These are phyloP conservation scores for Montipora efflorescens DNA, from an alignment of 64 coral and sea anemone species.

Conservation along the genomic window DNA sequence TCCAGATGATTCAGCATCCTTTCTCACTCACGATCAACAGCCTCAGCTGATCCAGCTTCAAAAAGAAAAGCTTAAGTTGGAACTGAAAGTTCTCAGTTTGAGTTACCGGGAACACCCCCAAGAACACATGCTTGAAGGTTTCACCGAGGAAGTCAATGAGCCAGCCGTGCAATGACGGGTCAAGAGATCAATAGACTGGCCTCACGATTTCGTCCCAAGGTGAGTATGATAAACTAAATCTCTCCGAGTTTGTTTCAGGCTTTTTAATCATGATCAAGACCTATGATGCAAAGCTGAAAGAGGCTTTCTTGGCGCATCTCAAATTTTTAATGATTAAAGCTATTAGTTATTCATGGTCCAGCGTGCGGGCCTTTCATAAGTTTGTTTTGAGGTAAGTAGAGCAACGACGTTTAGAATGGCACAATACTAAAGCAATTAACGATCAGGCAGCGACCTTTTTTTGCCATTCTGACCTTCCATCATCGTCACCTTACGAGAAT, in stretches of 20 bases:
- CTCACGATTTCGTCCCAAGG: slow-evolving; percentile 10
- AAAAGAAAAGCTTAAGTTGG: neutral
- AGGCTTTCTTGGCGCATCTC: neutral
- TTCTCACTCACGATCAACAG: neutral
- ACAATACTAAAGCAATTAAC: neutral
- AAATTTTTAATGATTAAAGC: neutral
- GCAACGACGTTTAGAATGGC: neutral
- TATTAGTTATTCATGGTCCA: slow-evolving; percentile 8
- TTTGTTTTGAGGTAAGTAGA: neutral
- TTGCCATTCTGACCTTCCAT: neutral
- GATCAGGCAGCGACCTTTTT: slow-evolving; percentile 27
- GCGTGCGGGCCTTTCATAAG: slow-evolving; percentile 2
- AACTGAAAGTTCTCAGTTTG: neutral
- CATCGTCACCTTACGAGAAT: neutral
- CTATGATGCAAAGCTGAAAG: neutral
- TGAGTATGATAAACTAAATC: slow-evolving; percentile 2
- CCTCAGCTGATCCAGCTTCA: slow-evolving; percentile 13
- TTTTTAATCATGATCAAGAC: slow-evolving; percentile 4
- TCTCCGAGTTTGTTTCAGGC: neutral
- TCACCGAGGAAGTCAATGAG: neutral
- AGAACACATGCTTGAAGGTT: neutral
- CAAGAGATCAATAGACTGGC: neutral
- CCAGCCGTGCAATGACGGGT: neutral
- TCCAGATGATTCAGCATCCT: neutral
- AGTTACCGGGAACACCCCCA: neutral